phyloP scores from a whole-genome alignment of 2,113 vertebrate species.

The Corythaeola cristata region DNA sequence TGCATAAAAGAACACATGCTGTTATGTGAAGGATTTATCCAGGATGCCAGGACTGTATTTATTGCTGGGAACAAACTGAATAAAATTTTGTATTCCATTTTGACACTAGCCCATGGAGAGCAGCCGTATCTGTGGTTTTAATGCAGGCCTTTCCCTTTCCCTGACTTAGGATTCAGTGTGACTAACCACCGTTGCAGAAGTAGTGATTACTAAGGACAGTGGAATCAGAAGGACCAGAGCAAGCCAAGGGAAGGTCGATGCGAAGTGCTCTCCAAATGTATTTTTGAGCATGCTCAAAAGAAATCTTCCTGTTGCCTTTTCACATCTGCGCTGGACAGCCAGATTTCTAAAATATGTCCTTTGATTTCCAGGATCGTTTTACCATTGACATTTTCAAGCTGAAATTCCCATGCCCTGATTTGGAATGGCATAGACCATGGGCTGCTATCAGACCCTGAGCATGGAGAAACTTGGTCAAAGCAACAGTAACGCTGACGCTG shows the following conservation, averaged over 20 bases:
- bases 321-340: not conserved
- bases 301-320: not conserved
- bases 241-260: not conserved
- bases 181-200: not conserved
- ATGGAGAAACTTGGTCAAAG: accelerated
- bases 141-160: not conserved
- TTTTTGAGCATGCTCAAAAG: not conserved
- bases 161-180: not conserved
- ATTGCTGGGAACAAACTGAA: conserved; percentile 57
- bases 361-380: not conserved
- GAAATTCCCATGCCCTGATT: not conserved
- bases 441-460: not conserved
- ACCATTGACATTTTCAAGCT: not conserved
- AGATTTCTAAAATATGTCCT: not conserved
- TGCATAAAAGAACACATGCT: conserved; percentile 53
- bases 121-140: not conserved
- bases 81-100: conserved; percentile 50
- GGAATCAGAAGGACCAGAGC: not conserved
- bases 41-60: conserved; percentile 43
- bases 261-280: not conserved
- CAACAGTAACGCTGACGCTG: accelerated
- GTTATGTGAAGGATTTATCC: conserved; percentile 58
- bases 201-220: not conserved
- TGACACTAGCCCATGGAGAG: conserved; percentile 37
- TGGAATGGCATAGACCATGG: not conserved